Percentiles rank a stretch among this genome's conserved stretches.
These are phyloP conservation scores for Hemicordylus capensis DNA, from an alignment of 2,113 vertebrate genomes.

Conservation along the genomic window DNA sequence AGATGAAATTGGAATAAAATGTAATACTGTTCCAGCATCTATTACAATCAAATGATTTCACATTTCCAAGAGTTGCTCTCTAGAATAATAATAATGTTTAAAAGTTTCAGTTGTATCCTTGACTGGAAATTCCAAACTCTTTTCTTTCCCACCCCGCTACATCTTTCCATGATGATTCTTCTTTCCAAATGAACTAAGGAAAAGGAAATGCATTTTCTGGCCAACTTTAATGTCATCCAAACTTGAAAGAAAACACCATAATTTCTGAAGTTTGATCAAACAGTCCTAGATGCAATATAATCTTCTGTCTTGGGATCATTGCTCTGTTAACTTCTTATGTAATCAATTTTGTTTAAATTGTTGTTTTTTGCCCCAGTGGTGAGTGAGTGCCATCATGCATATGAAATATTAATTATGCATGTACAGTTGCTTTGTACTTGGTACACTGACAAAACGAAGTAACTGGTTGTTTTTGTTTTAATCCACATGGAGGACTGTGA, in stretches of 20 bases:
- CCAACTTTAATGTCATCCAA: not conserved
- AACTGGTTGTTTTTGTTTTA: no score
- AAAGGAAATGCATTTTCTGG: not conserved
- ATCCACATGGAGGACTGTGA: no score
- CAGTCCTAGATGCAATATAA: not conserved
- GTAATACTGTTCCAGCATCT: not conserved
- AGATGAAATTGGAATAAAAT: constrained; percentile 7
- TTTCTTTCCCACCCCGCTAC: not conserved
- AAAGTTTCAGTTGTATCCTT: no score
- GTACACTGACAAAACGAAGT: no score
- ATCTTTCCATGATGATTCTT: not conserved
- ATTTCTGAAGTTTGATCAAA: not conserved
- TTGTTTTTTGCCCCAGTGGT: not conserved
- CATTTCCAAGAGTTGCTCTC: not conserved
- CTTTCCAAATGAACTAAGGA: not conserved
- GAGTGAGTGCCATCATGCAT: not conserved
- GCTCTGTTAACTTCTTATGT: not conserved
- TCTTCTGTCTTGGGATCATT: not conserved
- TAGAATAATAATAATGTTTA: no score
- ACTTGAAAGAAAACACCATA: not conserved
- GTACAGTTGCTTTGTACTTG: no score
- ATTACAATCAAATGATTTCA: not conserved
- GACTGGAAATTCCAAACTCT: not conserved
- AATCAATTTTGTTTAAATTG: not conserved
- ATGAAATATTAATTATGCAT: not conserved